Base-by-base conservation (phyloP, 2,113 vertebrate species). In the Nanger granti region DNA sequence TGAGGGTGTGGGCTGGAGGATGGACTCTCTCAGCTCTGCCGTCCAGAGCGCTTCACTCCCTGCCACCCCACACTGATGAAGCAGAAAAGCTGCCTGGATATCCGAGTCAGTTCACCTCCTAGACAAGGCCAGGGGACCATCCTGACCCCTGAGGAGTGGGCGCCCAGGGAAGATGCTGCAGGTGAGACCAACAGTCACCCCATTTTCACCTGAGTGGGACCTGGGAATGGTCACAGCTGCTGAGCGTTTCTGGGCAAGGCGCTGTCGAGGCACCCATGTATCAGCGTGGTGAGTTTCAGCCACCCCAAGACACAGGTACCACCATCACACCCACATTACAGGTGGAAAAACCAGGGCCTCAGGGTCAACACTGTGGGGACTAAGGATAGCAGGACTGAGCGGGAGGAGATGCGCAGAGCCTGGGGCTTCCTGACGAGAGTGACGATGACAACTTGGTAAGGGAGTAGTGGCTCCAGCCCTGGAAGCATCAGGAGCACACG, bases 1-100 rank as follows among this genome's bases (percentile, higher is more conserved):
- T 92, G 44, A 89, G 69, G 55, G 20, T 0, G 26, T n/a, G 1
- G n/a, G 41, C 66, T 0, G 20, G 69, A 85, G 20, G 9, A 10
- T 1, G 9, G 47, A 28, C 59, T 60, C 59, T 47, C 47, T 12
- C 2, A 5, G 49, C 26, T 60, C 49, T 29, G 55, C 59, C 28
- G 3, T 7, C 22, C 17, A 79, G 55, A 60, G 7, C 26, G 55
- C 82, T 83, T 49, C 1, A n/a, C 31, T 29, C 13, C 5, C 59
- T 34, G 24, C 60, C 7, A 29, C 2, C 8, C 29, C 18, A 6
- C 5, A 14, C 69, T 0, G 5, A 26, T 4, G 2, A n/a, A n/a
- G 2, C 52, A 69, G n/a, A 89, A 29, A 94, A 97, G 84, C 55
- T 4, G 59, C n/a, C 41, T 29, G 8, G 22, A 44, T 57, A 87